Base-by-base conservation (phyloP, 2,113 vertebrate genomes). In the Montifringilla adamsi region DNA sequence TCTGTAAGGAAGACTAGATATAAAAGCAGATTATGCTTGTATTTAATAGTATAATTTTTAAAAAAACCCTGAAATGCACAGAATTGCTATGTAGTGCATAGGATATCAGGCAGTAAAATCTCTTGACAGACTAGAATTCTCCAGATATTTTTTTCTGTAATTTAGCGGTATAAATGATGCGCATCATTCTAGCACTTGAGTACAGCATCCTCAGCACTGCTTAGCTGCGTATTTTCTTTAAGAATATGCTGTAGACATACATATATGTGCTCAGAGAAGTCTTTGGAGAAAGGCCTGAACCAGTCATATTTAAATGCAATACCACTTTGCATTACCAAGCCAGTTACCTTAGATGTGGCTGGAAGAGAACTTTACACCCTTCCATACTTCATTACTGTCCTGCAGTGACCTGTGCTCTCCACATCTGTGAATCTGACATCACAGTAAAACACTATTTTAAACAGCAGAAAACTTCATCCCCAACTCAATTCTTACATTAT, bases 381-480 rank as follows among this genome's bases (percentile, higher is more conserved):
- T 85, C 12, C 19, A 35, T 2, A n/a, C 10, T 74, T 84, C 41
- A 49, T 85, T 78, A 26, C 31, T 46, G 6, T 66, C n/a, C 33
- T 31, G 9, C 1, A 0, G 1, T 50, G 13, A 64, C 7, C 27
- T 62, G 37, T 49, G 4, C 7, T 69, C n/a, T n/a, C n/a, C 3
- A 13, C 18, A 39, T 44, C 2, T 55, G 37, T 4, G 14, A 16
- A 49, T 44, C 2, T 63, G n/a, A 58, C 6, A 39, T 69, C 17
- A 49, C 16, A 47, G 17, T 39, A 77, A 73, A 81, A 63, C 2
- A 19, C 21, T 43, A 2, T 9, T n/a, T 70, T 78, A 67, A 74
- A 44, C 9, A 69, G 27, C 16, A 84, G 56, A 20, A 81, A 58
- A 24, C 4, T 33, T 74, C 11, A 9, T 41, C 26, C 15, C 2